Percentiles rank a stretch among this genome's conserved stretches.
Conservation (phyloP, 2,888 invertebrate genomes). For the Dryococelus australis region DNA sequence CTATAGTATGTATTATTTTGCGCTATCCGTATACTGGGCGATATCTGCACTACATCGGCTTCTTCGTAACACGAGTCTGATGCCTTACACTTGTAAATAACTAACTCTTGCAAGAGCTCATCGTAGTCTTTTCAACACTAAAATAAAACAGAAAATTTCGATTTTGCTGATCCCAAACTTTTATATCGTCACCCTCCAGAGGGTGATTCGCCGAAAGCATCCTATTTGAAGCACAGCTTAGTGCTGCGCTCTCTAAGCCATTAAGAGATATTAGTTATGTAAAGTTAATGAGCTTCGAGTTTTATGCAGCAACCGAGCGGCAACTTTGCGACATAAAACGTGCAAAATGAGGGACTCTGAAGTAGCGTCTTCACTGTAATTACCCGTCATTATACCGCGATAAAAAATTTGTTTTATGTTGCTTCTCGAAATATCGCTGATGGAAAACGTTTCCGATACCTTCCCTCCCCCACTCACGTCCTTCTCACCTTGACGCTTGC, state of each 20-base stretch:
- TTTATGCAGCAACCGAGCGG: neutral
- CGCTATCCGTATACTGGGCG: too few species aligned
- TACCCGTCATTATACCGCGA: neutral
- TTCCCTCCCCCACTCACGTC: neutral
- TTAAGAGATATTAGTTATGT: neutral
- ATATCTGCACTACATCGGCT: too few species aligned
- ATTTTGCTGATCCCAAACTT: too few species aligned
- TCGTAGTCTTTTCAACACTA: too few species aligned
- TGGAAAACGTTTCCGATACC: neutral
- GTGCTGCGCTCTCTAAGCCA: neutral
- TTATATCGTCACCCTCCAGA: too few species aligned
- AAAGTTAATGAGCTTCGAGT: neutral
- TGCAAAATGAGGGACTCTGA: neutral
- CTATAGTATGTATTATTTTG: too few species aligned
- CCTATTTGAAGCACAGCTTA: neutral
- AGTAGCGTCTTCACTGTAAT: neutral
- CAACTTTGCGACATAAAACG: neutral
- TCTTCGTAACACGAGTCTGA: too few species aligned
- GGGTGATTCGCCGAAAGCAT: neutral
- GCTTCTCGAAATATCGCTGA: neutral
- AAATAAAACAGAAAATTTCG: too few species aligned
- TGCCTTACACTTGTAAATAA: too few species aligned
- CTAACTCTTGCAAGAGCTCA: too few species aligned
- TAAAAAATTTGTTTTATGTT: neutral
- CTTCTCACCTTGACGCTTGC: conserved; percentile 16